These are phyloP conservation scores for Acanthurus lineatus DNA, from an alignment of 2,797 vertebrate species.

Conservation along the genomic window DNA sequence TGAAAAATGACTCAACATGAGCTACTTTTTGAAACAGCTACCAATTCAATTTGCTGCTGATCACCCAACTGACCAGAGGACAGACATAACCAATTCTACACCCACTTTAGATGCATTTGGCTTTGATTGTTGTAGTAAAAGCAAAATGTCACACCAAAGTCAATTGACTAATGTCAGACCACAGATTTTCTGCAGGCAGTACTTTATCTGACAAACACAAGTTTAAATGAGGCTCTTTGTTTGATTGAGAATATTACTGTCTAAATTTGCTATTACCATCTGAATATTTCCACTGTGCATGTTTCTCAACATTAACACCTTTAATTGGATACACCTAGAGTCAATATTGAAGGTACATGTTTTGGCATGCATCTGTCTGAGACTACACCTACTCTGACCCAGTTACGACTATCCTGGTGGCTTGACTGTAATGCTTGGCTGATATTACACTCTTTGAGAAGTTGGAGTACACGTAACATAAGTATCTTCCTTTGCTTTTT, in stretches of 20 bases:
- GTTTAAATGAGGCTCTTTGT: not conserved
- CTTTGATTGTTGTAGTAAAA: not conserved
- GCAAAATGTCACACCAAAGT: not conserved
- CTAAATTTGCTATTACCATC: not conserved
- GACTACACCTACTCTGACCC: constrained; percentile 27
- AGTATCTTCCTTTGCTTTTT: constrained; percentile 29
- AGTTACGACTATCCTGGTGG: not conserved
- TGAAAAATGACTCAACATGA: too few relatives aligned
- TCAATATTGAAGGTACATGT: not conserved
- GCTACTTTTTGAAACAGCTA: too few relatives aligned
- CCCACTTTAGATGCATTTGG: not conserved
- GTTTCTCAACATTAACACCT: not conserved
- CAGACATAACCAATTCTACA: too few relatives aligned
- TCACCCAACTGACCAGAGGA: too few relatives aligned
- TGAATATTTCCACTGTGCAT: not conserved
- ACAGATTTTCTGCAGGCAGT: not conserved
- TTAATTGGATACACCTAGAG: constrained; percentile 8
- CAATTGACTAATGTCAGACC: not conserved
- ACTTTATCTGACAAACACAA: too few relatives aligned
- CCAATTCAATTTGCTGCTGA: too few relatives aligned
- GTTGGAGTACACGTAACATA: constrained; percentile 16
- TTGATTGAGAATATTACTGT: not conserved
- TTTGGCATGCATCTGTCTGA: constrained; percentile 13
- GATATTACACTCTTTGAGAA: constrained; percentile 24
- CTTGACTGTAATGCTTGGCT: constrained; percentile 1